phyloP scores from a whole-genome alignment of 2,888 invertebrate genomes.

The Mycalesis mineus region DNA sequence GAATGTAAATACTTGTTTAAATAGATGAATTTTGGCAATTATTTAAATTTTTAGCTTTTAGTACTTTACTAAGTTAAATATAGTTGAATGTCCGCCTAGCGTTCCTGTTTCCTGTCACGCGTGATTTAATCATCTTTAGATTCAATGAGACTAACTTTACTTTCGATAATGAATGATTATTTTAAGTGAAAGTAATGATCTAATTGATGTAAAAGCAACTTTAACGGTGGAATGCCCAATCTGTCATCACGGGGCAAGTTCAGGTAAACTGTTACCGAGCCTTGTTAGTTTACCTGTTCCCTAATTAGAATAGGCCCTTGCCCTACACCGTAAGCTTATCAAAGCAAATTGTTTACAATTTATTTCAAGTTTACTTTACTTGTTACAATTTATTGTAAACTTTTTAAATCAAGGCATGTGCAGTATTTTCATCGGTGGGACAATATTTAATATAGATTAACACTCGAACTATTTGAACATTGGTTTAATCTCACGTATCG shows the following conservation, averaged over 20 bases:
- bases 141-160: no score
- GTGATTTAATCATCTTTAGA: no score
- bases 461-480: no score
- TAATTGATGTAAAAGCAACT: not conserved
- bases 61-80: no score
- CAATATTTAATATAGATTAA: not conserved
- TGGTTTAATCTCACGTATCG: no score
- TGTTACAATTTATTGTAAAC: conserved; percentile 1
- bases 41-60: no score
- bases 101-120: no score
- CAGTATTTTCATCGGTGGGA: not conserved
- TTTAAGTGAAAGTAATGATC: no score
- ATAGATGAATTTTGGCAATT: no score
- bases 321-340: conserved; percentile 12
- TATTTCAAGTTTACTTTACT: conserved; percentile 21
- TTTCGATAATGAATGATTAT: no score
- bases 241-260: conserved; percentile 20
- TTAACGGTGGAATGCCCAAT: conserved; percentile 4
- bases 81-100: no score
- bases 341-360: conserved; percentile 11
- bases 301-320: conserved; percentile 24
- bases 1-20: no score
- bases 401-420: not conserved
- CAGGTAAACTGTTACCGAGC: conserved; percentile 19
- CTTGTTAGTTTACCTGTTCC: conserved; percentile 20